phyloP scores from a whole-genome alignment of 2,888 invertebrate species.

The Ethmia dodecea region DNA sequence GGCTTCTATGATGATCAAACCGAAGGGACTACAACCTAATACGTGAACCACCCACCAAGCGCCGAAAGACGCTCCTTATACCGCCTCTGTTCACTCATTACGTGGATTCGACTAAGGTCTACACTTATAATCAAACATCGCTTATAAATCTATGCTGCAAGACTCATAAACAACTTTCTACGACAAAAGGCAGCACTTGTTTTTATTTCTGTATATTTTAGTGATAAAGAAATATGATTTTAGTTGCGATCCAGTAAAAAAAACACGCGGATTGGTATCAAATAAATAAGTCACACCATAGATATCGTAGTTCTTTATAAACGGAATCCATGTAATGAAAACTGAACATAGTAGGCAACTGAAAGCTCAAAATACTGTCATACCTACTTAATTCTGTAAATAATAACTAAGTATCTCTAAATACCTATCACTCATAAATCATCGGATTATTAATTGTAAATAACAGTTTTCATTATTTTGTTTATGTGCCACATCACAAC shows the following conservation, averaged over 20 bases:
- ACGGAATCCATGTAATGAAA: slow-evolving; percentile 56
- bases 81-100: slow-evolving; percentile 62
- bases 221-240: not conserved
- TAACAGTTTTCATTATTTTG: slow-evolving; percentile 38
- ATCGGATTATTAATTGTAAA: no score
- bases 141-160: not conserved
- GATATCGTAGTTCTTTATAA: not conserved
- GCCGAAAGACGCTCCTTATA: slow-evolving; percentile 25
- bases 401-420: no score
- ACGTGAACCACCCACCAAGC: slow-evolving; percentile 45
- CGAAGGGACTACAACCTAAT: slow-evolving; percentile 79
- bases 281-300: not conserved
- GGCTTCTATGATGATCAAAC: slow-evolving; percentile 95
- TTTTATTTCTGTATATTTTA: not conserved
- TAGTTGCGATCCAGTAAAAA: not conserved
- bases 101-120: slow-evolving; percentile 44
- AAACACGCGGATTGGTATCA: slow-evolving; percentile 2
- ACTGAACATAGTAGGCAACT: slow-evolving; percentile 51
- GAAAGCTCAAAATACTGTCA: slow-evolving; percentile 43
- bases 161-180: no score
- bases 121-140: not conserved
- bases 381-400: slow-evolving; percentile 53
- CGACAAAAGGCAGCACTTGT: not conserved
- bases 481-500: slow-evolving; percentile 57
- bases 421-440: no score